Evolutionary conservation across 2,888 invertebrate genomes (phyloP), one percentile per base, ranked within the genome.

Genomic region (Galerucella calmariensis): DNA sequence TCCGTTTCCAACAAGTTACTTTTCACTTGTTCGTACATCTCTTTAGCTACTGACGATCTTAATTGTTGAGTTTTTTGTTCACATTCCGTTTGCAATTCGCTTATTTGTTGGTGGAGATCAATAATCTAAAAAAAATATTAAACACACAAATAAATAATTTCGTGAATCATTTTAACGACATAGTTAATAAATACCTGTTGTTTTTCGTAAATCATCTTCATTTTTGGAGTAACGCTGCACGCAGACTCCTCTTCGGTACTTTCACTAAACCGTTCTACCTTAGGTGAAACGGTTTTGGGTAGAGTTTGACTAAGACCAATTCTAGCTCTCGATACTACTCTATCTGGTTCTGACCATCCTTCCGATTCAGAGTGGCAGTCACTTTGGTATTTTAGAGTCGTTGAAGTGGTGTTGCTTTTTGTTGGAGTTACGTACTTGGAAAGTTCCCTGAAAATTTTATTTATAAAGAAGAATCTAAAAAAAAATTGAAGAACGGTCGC

Each of bases 321-420:
- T 77, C 96, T 90, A 0, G 94, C 95, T 75, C 93, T 87, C 0
- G 95, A 95, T 2, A 96, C 95, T 75, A 91, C 92, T 63, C 95
- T 90, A 84, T 96, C 96, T 0, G 96, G 95, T 84, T 96, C 96
- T 0, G 95, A 95, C 93, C 95, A 96, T 48, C 94, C 92, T 84
- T 96, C 96, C 0, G 95, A 95, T 84, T 96, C 96, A 2, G 92
- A 90, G 8, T 88, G 88, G 71, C 82, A 83, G 14, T 85, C 85
- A 53, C 81, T 83, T 69, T 81, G 77, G 46, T 79, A 81, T 77
- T 84, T 86, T 12, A 84, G 75, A 2, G 81, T 82, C 11, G 83
- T 83, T 0, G 83, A 80, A 16, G 82, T 80, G 44, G 79, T 80
- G 51, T 70, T 72, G 12, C 73, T 71, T 80, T 81, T 75, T 70